Conservation (phyloP, 2,113 vertebrate species). For the Barnardius zonarius region DNA sequence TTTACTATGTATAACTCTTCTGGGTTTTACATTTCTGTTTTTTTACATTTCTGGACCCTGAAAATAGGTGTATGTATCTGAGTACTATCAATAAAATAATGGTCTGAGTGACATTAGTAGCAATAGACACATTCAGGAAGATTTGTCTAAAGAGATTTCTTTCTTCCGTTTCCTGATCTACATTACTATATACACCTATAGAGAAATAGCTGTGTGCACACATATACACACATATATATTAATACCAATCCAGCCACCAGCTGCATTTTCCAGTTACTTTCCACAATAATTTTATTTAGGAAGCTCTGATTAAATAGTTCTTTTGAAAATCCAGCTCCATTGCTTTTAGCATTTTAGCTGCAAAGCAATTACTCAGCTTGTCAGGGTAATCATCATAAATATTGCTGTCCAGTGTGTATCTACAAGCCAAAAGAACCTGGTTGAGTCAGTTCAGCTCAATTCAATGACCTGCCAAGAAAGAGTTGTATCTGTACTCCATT, state of each 20-base stretch:
- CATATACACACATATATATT: neutral
- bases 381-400: conserved; percentile 46
- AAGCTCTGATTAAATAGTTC: conserved; percentile 22
- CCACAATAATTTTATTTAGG: conserved; percentile 33
- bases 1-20: neutral
- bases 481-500: neutral
- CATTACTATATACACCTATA: neutral
- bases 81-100: neutral
- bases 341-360: conserved; percentile 48
- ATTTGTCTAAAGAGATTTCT: neutral
- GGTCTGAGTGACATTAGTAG: neutral
- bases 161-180: neutral
- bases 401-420: neutral
- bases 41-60: neutral
- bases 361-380: conserved; percentile 32
- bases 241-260: neutral
- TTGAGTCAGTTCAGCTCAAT: conserved; percentile 23
- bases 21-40: neutral
- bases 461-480: conserved; percentile 25
- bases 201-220: neutral
- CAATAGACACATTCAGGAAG: neutral
- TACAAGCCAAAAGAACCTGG: conserved; percentile 15
- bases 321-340: conserved; percentile 5
- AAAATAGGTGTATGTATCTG: neutral
- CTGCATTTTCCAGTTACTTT: neutral